Evolutionary conservation across 1,140 invertebrate genomes (phyloP), one percentile per base, ranked within the genome.

Genomic region (Frieseomelitta varia): DNA sequence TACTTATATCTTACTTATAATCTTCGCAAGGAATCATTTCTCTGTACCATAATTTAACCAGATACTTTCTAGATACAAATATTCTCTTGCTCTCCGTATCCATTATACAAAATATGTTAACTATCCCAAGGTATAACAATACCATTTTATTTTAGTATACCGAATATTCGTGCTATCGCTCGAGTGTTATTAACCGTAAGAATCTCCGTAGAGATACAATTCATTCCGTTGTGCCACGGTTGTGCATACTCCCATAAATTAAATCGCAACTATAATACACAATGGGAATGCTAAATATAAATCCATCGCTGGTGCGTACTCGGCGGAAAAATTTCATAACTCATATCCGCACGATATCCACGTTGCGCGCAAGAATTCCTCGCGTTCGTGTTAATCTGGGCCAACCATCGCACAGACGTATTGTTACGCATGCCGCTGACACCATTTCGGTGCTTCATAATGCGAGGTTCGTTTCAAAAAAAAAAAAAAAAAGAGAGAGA

Each of bases 391-490:
- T 30, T 39, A 85, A 85, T 85, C 83, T 81, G 69, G 78, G 83
- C 68, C 83, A 81, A 72, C 24, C 72, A 61, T 81, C 53, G 51
- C 61, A 19, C 21, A 14, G 61, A 68, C 53, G 79, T 67, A 85
- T 79, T 79, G 82, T 84, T 79, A 72, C 82, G 58, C 68, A 79
- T 30, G 51, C 24, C 17, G 24, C 17, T 84, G 82, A 84, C 76
- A 72, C 82, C 75, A 8, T 84, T 84, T 55, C 47, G 75, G 55
- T n/a, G 19, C 76, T 72, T 71, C 68, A 79, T 72, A 79, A 79
- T 56, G 76, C 24, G 21, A n/a, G 56, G 47, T n/a, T 72, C 55
- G n/a, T 84, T 72, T 65, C 1, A 55, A 72, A 73, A 34, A 71
- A 72, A 17, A 51, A 51, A 21, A 6, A 12, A 2, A 0, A 14